Base-by-base conservation (phyloP, 2,113 vertebrate species). In the Nesoenas mayeri region DNA sequence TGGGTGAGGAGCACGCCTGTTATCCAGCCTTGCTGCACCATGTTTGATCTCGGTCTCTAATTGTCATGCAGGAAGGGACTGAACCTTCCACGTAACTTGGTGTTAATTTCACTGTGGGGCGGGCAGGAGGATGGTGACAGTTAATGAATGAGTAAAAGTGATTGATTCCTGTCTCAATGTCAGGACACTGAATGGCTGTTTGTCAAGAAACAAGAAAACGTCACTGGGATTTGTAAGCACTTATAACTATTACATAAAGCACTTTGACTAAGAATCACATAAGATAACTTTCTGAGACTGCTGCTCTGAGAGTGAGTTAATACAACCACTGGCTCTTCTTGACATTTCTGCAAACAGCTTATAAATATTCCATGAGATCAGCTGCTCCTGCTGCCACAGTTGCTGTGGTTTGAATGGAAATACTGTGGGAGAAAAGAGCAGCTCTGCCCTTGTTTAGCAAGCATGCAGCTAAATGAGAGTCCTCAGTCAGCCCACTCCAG, bases 341-440 rank as follows among this genome's bases (percentile, higher is more conserved):
- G 95, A 89, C 93, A 93, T 95, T 93, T 95, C 85, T 89, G 92
- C 94, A 78, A 92, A 91, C 95, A 92, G 34, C 94, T 96, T 85
- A 95, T 96, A 78, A 97, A 96, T 97, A 97, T 96, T 97, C 92
- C 71, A 91, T 72, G 91, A 93, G 71, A 93, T 67, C 2, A 5
- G 48, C 54, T 42, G 70, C 72, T 85, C 50, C 66, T 79, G 72
- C 77, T 36, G 79, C 81, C 1, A 10, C 88, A 48, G 86, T 20
- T 83, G 74, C 16, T 91, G 92, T 1, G 17, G 62, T 62, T 87
- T 54, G 91, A 94, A 56, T 85, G 90, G 89, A 58, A 94, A 79
- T 31, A 50, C 8, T 8, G 4, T 47, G 61, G n/a, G 34, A 88
- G 65, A 25, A 69, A 48, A 85, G 79, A 81, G 81, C 69, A 80